These are phyloP conservation scores for Thunnus thynnus DNA, from an alignment of 2,113 vertebrate genomes.

Conservation along the genomic window DNA sequence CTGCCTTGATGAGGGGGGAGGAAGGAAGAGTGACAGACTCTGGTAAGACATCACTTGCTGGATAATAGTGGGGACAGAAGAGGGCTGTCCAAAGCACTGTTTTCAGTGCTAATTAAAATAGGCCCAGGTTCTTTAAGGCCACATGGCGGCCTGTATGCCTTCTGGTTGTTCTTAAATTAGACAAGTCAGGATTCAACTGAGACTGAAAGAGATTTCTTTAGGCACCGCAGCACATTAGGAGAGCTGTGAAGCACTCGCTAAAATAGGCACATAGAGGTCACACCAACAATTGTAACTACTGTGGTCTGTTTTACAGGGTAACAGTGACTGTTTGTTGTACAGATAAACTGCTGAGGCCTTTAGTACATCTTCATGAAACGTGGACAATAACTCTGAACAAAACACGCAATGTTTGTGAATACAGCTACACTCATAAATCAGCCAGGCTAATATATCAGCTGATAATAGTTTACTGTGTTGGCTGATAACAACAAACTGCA, in stretches of 20 bases:
- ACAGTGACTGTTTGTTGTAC: not conserved
- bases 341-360: constrained; percentile 13
- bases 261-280: constrained; percentile 27
- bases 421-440: too few species aligned
- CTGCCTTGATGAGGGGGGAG: not conserved
- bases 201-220: constrained; percentile 40
- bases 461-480: too few species aligned
- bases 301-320: not conserved
- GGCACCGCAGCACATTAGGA: constrained; percentile 5
- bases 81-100: constrained; percentile 33
- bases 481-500: too few species aligned
- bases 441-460: too few species aligned
- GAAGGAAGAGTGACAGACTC: not conserved
- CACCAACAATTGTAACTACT: constrained; percentile 6
- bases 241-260: constrained; percentile 26
- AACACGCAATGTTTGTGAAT: not conserved
- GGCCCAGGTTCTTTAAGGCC: constrained; percentile 42
- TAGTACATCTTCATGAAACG: not conserved
- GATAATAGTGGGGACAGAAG: constrained; percentile 21
- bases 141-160: constrained; percentile 22
- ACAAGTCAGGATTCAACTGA: constrained; percentile 37
- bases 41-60: constrained; percentile 17
- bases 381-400: not conserved
- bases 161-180: constrained; percentile 42
- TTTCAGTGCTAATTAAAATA: constrained; percentile 58